These are phyloP conservation scores for Rhinichthys klamathensis DNA, from an alignment of 2,113 vertebrate species.

Conservation along the genomic window DNA sequence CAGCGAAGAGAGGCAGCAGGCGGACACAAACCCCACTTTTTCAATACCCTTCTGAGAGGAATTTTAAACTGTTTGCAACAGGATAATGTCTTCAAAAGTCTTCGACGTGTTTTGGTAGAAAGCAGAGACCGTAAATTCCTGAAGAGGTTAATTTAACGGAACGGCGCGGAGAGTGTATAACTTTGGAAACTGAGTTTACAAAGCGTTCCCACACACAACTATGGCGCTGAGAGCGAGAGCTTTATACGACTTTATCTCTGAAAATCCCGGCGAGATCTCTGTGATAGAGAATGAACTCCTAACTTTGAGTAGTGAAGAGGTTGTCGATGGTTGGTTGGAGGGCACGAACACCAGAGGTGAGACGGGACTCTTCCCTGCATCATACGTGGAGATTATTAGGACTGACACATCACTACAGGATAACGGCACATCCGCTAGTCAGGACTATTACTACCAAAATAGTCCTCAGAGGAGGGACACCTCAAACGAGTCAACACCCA, in stretches of 20 bases:
- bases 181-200: constrained; percentile 42
- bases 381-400: constrained; percentile 90
- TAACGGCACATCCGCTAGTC: constrained; percentile 67
- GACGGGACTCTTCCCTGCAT: constrained; percentile 92
- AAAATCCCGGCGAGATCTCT: constrained; percentile 93
- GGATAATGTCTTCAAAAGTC: constrained; percentile 2
- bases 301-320: constrained; percentile 88
- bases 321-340: constrained; percentile 94
- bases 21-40: constrained; percentile 9
- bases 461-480: constrained; percentile 54
- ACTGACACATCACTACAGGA: constrained; percentile 60
- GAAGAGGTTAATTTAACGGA: not conserved
- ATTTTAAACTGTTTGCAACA: not conserved
- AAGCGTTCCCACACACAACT: constrained; percentile 37
- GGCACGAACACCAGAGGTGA: constrained; percentile 90
- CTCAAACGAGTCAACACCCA: constrained; percentile 61
- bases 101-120: constrained; percentile 14
- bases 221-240: constrained; percentile 90
- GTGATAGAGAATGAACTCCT: constrained; percentile 89
- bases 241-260: constrained; percentile 90
- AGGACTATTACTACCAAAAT: constrained; percentile 67
- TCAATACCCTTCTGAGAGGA: not conserved
- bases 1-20: constrained; percentile 38
- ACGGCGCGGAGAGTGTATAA: constrained; percentile 13
- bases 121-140: not conserved